Conservation (phyloP, 1,140 invertebrate species). For the Drosophila pallidifrons region DNA sequence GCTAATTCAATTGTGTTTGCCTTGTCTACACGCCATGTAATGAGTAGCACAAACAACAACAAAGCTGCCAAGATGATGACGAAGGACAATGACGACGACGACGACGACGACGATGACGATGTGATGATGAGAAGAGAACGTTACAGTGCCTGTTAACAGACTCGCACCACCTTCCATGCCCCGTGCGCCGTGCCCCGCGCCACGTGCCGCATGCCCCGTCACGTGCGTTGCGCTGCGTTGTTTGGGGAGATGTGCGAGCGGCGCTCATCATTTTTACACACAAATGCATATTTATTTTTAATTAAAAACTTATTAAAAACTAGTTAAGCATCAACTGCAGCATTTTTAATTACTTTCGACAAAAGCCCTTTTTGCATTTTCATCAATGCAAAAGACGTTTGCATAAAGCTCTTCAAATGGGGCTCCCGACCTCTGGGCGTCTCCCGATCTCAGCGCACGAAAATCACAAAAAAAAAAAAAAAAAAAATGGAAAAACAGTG, state of each 20-base stretch:
- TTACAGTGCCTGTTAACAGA: constrained; percentile 46
- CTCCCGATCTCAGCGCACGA: constrained; percentile 2
- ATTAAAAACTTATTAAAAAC: constrained; percentile 84
- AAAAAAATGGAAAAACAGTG: constrained; percentile 41
- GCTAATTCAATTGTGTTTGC: constrained; percentile 83
- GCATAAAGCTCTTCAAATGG: constrained; percentile 73
- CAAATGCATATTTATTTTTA: constrained; percentile 84
- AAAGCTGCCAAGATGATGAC: constrained; percentile 32
- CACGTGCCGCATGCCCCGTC: constrained; percentile 55
- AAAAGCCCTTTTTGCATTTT: constrained; percentile 69
- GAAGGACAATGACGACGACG: constrained; percentile 50
- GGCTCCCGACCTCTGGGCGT: neutral
- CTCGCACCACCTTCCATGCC: neutral
- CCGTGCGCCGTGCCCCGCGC: constrained; percentile 9
- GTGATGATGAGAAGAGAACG: neutral
- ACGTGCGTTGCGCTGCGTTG: constrained; percentile 45
- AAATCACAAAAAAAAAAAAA: neutral
- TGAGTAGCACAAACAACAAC: constrained; percentile 77
- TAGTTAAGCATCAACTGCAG: constrained; percentile 83
- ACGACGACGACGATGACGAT: constrained; percentile 45
- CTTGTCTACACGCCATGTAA: constrained; percentile 82
- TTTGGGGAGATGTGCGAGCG: constrained; percentile 31
- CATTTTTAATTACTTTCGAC: constrained; percentile 82
- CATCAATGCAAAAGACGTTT: constrained; percentile 83
- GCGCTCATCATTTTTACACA: constrained; percentile 75